phyloP scores from a whole-genome alignment of 2,888 invertebrate genomes.

The Drosophila atripex region DNA sequence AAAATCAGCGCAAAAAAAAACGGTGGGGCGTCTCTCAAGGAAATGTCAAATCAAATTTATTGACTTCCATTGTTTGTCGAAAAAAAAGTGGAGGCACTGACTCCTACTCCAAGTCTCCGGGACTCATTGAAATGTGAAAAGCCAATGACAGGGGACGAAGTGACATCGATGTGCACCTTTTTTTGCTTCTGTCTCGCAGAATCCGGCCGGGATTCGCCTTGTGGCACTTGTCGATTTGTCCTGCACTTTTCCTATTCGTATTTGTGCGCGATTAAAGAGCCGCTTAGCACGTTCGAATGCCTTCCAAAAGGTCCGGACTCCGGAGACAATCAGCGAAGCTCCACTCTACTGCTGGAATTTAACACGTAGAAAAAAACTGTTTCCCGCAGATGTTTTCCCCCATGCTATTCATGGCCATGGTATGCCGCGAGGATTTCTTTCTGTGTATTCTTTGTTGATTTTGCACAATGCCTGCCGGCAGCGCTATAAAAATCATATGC shows the following conservation, averaged over 20 bases:
- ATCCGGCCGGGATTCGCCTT: conserved; percentile 32
- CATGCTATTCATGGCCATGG: background rate
- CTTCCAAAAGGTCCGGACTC: conserved; percentile 26
- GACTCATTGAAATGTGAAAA: conserved; percentile 76
- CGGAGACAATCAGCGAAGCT: conserved; percentile 63
- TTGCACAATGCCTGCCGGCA: conserved; percentile 64
- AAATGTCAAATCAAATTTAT: conserved; percentile 78
- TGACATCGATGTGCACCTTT: conserved; percentile 60
- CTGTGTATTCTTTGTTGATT: conserved; percentile 31
- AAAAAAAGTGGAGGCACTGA: conserved; percentile 12
- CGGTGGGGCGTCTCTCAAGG: conserved; percentile 22
- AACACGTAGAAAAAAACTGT: background rate
- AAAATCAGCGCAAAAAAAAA: conserved; percentile 65
- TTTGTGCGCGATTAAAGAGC: conserved; percentile 68
- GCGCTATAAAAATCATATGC: conserved; percentile 73
- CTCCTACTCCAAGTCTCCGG: conserved; percentile 24
- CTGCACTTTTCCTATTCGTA: conserved; percentile 51
- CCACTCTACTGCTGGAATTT: conserved; percentile 27
- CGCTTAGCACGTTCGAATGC: conserved; percentile 54
- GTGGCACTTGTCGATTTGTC: conserved; percentile 42
- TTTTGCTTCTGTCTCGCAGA: conserved; percentile 4
- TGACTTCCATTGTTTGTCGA: conserved; percentile 71
- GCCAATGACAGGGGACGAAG: conserved; percentile 60
- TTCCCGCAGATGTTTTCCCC: too few species aligned
- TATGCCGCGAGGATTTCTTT: conserved; percentile 1